Conservation (phyloP, 2,888 invertebrate species). For the Chymomyza caudatula region DNA sequence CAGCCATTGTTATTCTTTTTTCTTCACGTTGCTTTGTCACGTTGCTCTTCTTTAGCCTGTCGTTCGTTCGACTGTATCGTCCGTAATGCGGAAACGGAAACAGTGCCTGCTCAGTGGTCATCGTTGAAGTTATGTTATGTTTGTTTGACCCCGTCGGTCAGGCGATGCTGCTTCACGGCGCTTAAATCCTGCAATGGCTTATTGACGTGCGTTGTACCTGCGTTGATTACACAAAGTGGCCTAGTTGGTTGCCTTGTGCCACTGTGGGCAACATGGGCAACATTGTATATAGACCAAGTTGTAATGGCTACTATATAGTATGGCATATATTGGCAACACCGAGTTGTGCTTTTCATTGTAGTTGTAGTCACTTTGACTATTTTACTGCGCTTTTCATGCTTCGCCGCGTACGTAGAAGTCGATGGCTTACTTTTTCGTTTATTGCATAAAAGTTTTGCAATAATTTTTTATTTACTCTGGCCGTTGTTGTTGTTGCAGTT, state of each 20-base stretch:
- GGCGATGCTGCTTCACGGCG: slow-evolving; percentile 38
- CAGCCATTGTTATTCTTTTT: not conserved
- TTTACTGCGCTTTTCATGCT: slow-evolving; percentile 65
- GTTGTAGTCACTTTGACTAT: slow-evolving; percentile 45
- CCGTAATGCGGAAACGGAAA: slow-evolving; percentile 47
- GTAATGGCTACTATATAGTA: slow-evolving; percentile 12
- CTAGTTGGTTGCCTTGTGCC: not conserved
- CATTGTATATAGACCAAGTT: slow-evolving; percentile 9
- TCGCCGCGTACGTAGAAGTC: slow-evolving; percentile 40
- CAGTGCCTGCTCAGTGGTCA: slow-evolving; percentile 22
- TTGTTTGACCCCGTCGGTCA: not conserved
- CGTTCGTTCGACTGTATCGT: slow-evolving; percentile 9
- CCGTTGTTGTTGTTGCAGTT: slow-evolving; percentile 20
- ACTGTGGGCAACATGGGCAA: not conserved
- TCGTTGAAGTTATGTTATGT: slow-evolving; percentile 33
- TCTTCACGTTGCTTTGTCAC: slow-evolving; percentile 35
- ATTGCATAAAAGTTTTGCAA: slow-evolving; percentile 66
- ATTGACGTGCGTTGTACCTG: slow-evolving; percentile 44
- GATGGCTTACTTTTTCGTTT: slow-evolving; percentile 63
- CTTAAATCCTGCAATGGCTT: slow-evolving; percentile 48
- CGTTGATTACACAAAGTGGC: slow-evolving; percentile 55
- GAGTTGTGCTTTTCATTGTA: slow-evolving; percentile 5
- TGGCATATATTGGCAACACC: not conserved
- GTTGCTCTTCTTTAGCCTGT: slow-evolving; percentile 15
- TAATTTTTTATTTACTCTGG: slow-evolving; percentile 66